Evolutionary conservation across 2,113 vertebrate genomes (phyloP).

Genomic region (Silurus meridionalis): DNA sequence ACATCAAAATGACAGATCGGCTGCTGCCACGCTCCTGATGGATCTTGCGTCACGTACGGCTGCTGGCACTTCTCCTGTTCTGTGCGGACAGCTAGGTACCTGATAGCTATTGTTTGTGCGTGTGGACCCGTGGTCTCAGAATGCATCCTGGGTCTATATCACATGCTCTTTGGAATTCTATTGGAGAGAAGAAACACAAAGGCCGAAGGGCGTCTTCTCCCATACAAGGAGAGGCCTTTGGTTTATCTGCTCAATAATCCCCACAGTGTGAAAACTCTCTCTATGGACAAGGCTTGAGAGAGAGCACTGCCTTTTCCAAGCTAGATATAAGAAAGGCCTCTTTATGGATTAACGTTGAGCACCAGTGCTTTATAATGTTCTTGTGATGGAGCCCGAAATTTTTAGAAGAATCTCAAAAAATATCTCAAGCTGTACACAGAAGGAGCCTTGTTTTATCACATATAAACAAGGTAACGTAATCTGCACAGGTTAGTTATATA

Average conservation of each 20-base stretch:
- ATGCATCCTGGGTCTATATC: constrained; percentile 38
- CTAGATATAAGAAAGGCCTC: constrained; percentile 51
- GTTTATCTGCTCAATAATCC: constrained; percentile 47
- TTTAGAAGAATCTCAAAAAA: not conserved
- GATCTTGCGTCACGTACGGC: constrained; percentile 33
- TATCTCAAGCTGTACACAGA: not conserved
- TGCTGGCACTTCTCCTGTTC: constrained; percentile 29
- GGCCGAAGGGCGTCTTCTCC: constrained; percentile 47
- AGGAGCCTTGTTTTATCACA: not conserved
- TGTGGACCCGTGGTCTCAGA: constrained; percentile 14
- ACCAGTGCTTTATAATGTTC: not conserved
- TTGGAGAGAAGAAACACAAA: constrained; percentile 62
- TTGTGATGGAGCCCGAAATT: constrained; percentile 13
- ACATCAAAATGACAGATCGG: constrained; percentile 37
- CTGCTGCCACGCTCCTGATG: constrained; percentile 38
- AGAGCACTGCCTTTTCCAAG: constrained; percentile 29
- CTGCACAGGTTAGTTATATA: not conserved
- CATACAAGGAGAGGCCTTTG: constrained; percentile 20
- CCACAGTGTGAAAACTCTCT: constrained; percentile 33
- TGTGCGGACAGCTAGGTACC: constrained; percentile 12
- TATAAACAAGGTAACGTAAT: not conserved
- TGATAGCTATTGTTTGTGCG: constrained; percentile 19
- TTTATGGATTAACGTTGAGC: constrained; percentile 62
- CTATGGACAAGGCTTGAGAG: not conserved
- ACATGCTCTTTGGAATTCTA: constrained; percentile 37